These are phyloP conservation scores for Channallabes apus DNA, from an alignment of 2,797 vertebrate species.

Conservation along the genomic window DNA sequence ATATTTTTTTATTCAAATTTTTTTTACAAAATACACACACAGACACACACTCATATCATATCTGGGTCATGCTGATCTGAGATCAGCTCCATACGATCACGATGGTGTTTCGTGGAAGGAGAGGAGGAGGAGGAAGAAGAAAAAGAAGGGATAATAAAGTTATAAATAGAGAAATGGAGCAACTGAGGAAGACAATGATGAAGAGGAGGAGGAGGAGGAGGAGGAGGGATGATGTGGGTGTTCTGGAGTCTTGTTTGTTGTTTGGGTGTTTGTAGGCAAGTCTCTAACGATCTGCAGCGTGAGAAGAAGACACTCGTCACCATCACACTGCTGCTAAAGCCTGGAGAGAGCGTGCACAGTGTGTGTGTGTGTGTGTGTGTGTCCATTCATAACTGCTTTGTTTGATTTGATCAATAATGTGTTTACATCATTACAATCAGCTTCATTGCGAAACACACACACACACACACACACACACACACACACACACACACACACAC, in stretches of 20 bases:
- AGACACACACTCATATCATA: not conserved
- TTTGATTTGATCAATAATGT: too few relatives aligned
- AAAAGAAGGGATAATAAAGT: not conserved
- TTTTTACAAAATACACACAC: not conserved
- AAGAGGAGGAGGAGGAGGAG: not conserved
- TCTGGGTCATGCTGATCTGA: constrained; percentile 9
- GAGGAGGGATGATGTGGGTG: not conserved
- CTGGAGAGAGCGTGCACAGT: not conserved
- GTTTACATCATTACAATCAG: too few relatives aligned
- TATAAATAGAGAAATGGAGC: constrained; percentile 14
- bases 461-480: too few relatives aligned
- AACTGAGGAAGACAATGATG: not conserved
- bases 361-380: constrained; percentile 17
- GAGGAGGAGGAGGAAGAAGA: not conserved
- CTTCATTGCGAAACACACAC: not conserved
- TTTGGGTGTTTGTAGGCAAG: constrained; percentile 6
- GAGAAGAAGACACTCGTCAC: not conserved
- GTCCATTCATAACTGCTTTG: not conserved
- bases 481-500: too few relatives aligned
- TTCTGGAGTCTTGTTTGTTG: not conserved
- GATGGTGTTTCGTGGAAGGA: not conserved
- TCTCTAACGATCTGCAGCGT: not conserved
- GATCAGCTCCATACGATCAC: not conserved
- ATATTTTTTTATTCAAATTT: not conserved
- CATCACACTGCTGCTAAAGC: not conserved